Evolutionary conservation across 2,113 vertebrate genomes (phyloP), one percentile per base, ranked within the genome.

Genomic region (Laticauda laticaudata): DNA sequence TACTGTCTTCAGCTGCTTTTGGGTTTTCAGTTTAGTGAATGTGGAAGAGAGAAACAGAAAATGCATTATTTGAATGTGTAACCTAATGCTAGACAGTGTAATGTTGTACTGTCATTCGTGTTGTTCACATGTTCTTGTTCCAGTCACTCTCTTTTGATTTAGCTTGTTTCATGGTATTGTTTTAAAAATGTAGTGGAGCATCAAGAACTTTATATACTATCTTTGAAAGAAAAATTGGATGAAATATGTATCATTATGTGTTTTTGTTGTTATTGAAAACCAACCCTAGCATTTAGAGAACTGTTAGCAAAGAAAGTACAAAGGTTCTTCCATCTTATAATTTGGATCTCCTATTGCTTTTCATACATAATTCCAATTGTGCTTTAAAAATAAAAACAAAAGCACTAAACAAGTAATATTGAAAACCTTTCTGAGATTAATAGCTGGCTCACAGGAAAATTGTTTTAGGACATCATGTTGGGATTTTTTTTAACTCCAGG

Each of bases 351-450:
- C 57, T 87, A n/a, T 55, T 91, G 18, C 91, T n/a, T 93, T 93
- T 93, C 0, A 0, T 91, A 90, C 94, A 89, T 94, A 90, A 86
- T 95, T 94, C 95, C 92, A 94, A 90, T 95, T 93, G 88, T 86
- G 2, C 91, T 96, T 96, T 95, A 91, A 94, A 51, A 94, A 92
- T 92, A 94, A 81, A 93, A 93, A 94, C 90, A 11, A 69, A 69
- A 69, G 57, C 39, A 90, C 54, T 26, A 56, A 88, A 87, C 94
- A 94, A 86, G 93, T 94, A 96, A 94, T 90, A 92, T 24, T 88
- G 95, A 93, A 94, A 92, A 94, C 94, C 95, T 92, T 95, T 91
- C 90, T 94, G 51, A 26, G 11, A 94, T 95, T 96, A 95, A 93
- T 92, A 95, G 91, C 88, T 92, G 88, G 21, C 69, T 95, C 92